Base-by-base conservation (phyloP, 35 echinoderm and acorn worm genomes). In the Lytechinus pictus region DNA sequence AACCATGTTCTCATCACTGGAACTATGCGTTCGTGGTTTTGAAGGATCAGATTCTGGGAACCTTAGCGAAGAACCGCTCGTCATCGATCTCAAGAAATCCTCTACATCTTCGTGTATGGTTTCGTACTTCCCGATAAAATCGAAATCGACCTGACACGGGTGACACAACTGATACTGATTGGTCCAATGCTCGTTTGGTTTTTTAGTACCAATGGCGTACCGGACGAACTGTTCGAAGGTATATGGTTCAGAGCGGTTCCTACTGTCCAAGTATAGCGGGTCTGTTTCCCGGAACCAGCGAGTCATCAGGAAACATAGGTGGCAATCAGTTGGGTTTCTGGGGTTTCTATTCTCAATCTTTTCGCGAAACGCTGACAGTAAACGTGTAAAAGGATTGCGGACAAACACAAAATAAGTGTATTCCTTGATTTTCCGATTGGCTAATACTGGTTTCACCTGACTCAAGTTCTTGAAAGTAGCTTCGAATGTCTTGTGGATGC, bases 91-190 rank as follows among this genome's bases (percentile, higher is more conserved):
- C 6, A 92, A 52, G 12, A 92, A 92, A n/a, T 12, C 10, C 53
- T 92, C 91, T n/a, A 52, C 91, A 54, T 92, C 91, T 44, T 92
- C 91, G 11, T 53, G 29, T 7, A 92, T 9, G 16, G 91, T 92
- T 54, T 92, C 91, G 91, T 92, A 92, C 52, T 92, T 92, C 9
- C 91, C 91, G 91, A 92, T 92, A 13, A 92, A 92, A 24, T 92
- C 91, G 91, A 53, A 92, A 2, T 92, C 52, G 29, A 92, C 53
- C 91, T 4, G 4, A 52, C 91, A 92, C 10, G 91, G 91, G 6
- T 51, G 53, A 92, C 91, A 92, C 24, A 92, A 54, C 91, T 92
- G 13, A 19, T 54, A 54, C 24, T 92, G 91, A 54, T n/a, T 52
- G 52, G 5, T 92, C 91, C 91, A 92, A 24, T 92, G 91, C 3